Percentiles rank a stretch among this genome's conserved stretches.
These are phyloP conservation scores for Vulpes lagopus DNA, from an alignment of 2,113 vertebrate genomes.

Conservation along the genomic window DNA sequence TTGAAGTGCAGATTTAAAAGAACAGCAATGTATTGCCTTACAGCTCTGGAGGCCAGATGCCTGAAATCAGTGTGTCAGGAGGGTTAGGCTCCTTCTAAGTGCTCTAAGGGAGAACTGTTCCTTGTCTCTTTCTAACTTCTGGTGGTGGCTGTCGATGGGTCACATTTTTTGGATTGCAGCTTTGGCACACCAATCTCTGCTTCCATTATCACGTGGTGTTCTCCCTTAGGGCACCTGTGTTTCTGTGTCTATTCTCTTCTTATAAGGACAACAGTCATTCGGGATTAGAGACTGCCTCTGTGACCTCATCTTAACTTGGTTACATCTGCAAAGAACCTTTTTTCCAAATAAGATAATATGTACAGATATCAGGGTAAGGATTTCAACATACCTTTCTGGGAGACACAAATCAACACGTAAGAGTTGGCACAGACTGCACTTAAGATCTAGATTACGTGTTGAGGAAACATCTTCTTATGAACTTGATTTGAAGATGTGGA, in stretches of 20 bases:
- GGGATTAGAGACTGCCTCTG: neutral
- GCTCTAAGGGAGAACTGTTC: too few relatives aligned
- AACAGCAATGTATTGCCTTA: too few relatives aligned
- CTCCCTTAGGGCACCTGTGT: neutral
- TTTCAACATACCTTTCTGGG: neutral
- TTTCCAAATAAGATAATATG: neutral
- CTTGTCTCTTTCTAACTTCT: too few relatives aligned
- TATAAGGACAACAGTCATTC: neutral
- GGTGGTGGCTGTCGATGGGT: neutral
- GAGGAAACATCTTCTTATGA: neutral
- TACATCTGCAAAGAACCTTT: neutral
- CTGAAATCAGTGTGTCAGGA: too few relatives aligned
- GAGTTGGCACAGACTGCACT: neutral
- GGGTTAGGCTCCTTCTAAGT: too few relatives aligned
- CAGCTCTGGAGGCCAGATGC: too few relatives aligned
- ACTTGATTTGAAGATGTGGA: neutral
- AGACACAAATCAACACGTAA: neutral
- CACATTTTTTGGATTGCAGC: neutral
- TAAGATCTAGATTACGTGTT: neutral
- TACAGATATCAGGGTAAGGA: neutral
- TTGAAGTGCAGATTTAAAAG: neutral
- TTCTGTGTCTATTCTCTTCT: neutral
- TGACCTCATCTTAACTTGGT: neutral
- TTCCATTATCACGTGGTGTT: neutral
- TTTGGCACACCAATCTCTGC: neutral